Evolutionary conservation across 2,888 invertebrate genomes (phyloP).

Genomic region (Acleris sparsana): DNA sequence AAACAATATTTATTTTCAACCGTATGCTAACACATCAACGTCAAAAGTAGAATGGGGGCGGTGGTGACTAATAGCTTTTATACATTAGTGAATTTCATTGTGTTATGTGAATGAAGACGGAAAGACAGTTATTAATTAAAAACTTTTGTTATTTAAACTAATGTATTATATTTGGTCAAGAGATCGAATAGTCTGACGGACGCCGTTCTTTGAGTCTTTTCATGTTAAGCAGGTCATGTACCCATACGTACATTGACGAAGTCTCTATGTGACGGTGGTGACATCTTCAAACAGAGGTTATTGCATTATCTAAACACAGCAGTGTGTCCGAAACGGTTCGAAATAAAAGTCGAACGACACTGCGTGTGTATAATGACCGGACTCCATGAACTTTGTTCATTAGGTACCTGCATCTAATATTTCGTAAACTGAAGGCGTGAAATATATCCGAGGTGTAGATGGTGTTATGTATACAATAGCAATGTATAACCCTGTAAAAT

Average conservation of each 20-base stretch:
- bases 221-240: neutral
- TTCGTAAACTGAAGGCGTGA: no score
- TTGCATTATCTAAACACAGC: no score
- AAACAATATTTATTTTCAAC: neutral
- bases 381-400: no score
- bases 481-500: no score
- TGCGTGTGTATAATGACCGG: no score
- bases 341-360: no score
- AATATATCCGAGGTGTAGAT: no score
- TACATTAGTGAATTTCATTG: neutral
- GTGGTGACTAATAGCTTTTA: neutral
- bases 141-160: conserved; percentile 3
- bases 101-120: neutral
- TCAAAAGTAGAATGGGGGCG: neutral
- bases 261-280: no score
- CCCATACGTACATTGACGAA: neutral
- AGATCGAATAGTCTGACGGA: neutral
- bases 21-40: neutral
- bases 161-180: conserved; percentile 3
- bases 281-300: no score
- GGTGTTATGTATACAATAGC: no score
- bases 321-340: no score
- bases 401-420: no score
- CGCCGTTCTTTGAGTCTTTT: neutral
- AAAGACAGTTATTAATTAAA: conserved; percentile 17